Evolutionary conservation across 2,113 vertebrate species (phyloP).

Genomic region (Paedocypris sp.): DNA sequence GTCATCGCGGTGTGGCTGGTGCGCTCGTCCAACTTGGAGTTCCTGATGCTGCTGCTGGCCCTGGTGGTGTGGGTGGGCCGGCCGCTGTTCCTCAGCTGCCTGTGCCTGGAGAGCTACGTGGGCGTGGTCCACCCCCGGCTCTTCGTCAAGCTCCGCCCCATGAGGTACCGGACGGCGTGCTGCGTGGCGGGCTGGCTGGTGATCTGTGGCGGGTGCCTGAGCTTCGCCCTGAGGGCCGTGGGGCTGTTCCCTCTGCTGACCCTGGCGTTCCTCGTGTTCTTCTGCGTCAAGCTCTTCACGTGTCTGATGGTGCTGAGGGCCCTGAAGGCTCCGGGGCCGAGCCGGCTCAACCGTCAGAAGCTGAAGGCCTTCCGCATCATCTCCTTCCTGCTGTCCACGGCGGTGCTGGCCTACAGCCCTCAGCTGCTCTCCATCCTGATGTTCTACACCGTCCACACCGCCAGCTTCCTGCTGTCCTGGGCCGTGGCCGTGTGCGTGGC

Average conservation of each 20-base stretch:
- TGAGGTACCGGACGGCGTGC: neutral
- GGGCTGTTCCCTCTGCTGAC: neutral
- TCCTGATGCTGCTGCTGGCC: neutral
- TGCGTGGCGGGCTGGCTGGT: neutral
- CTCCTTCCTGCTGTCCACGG: no score
- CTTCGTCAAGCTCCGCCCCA: neutral
- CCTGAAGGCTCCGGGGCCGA: neutral
- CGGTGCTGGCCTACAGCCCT: no score
- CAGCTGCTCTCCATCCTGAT: no score
- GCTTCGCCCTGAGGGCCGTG: neutral
- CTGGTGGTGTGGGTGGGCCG: neutral
- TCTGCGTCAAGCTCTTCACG: neutral
- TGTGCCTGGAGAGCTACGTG: slow-evolving; percentile 4
- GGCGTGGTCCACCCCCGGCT: slow-evolving; percentile 1
- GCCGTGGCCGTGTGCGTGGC: no score
- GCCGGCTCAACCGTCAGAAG: neutral
- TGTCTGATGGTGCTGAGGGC: neutral
- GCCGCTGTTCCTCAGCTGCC: neutral
- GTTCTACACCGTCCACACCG: no score
- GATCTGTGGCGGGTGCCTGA: neutral
- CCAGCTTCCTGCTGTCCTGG: no score
- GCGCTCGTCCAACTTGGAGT: neutral
- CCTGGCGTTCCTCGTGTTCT: neutral
- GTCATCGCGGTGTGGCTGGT: neutral
- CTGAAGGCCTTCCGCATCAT: neutral